Percentiles rank a stretch among this genome's conserved stretches.
phyloP scores from a whole-genome alignment of 2,888 invertebrate genomes.

The Endotricha flammealis region DNA sequence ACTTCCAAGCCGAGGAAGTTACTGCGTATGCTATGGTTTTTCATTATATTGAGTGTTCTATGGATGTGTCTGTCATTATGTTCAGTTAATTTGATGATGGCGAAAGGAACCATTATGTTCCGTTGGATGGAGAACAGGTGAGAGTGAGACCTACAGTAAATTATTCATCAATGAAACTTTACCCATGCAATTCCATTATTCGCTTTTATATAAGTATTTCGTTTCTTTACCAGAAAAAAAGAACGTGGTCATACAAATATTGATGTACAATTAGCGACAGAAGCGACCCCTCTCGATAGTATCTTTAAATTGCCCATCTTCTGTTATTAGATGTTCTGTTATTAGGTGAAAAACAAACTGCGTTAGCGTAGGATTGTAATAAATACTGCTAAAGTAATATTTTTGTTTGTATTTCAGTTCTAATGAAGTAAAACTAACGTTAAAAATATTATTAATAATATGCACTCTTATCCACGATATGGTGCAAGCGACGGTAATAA shows the following conservation, averaged over 20 bases:
- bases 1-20: constrained; percentile 82
- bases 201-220: no score
- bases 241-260: no score
- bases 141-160: no score
- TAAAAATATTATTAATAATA: constrained; percentile 81
- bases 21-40: constrained; percentile 84
- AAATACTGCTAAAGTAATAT: constrained; percentile 9
- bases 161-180: no score
- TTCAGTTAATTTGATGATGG: constrained; percentile 82
- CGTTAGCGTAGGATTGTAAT: no score
- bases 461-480: constrained; percentile 88
- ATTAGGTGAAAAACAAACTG: constrained; percentile 11
- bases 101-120: constrained; percentile 79
- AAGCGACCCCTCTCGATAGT: no score
- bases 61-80: constrained; percentile 84
- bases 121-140: constrained; percentile 82
- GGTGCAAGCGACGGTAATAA: constrained; percentile 89
- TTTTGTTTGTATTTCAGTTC: constrained; percentile 53
- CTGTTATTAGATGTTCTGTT: no score
- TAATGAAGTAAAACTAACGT: constrained; percentile 53
- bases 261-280: no score
- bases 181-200: no score
- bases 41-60: constrained; percentile 81
- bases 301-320: no score
- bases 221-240: no score